Percentiles rank a stretch among this genome's conserved stretches.
Evolutionary conservation across 2,797 vertebrate species (phyloP).

Genomic region (Thunnus albacares): DNA sequence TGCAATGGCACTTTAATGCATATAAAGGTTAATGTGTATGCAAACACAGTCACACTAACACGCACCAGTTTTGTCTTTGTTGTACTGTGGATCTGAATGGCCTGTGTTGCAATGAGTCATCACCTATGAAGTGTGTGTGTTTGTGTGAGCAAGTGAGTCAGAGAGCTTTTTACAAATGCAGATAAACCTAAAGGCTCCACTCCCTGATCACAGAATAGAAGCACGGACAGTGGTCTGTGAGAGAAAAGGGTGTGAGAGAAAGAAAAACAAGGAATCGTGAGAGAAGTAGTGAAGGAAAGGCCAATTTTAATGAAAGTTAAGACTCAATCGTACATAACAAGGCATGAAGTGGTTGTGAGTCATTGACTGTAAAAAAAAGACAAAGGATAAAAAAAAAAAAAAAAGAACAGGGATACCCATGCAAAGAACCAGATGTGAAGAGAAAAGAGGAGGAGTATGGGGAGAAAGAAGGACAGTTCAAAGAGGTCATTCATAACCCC

Average conservation of each 20-base stretch:
- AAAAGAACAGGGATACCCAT: conserved; percentile 54
- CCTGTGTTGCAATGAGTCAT: conserved; percentile 81
- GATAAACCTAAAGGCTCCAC: conserved; percentile 74
- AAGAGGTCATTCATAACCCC: conserved; percentile 65
- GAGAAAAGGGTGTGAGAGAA: conserved; percentile 27
- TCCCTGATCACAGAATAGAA: conserved; percentile 54
- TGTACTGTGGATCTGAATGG: conserved; percentile 62
- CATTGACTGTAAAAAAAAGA: conserved; percentile 47
- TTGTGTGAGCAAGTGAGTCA: conserved; percentile 74
- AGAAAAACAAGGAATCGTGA: conserved; percentile 1
- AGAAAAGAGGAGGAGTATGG: conserved; percentile 10
- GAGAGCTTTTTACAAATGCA: conserved; percentile 63
- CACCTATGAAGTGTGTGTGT: conserved; percentile 71
- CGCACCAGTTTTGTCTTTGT: conserved; percentile 55
- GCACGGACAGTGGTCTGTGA: conserved; percentile 29
- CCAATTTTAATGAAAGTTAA: conserved; percentile 6
- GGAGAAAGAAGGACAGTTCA: conserved; percentile 34
- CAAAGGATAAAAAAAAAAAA: conserved; percentile 41
- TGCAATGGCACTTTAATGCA: conserved; percentile 65
- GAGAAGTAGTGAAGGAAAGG: conserved; percentile 23
- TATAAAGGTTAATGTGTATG: conserved; percentile 73
- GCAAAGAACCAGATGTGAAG: conserved; percentile 53
- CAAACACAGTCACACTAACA: conserved; percentile 52
- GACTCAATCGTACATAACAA: conserved; percentile 50
- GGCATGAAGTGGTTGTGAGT: conserved; percentile 57